Evolutionary conservation across 2,888 invertebrate species (phyloP).

Genomic region (Seira musarum): DNA sequence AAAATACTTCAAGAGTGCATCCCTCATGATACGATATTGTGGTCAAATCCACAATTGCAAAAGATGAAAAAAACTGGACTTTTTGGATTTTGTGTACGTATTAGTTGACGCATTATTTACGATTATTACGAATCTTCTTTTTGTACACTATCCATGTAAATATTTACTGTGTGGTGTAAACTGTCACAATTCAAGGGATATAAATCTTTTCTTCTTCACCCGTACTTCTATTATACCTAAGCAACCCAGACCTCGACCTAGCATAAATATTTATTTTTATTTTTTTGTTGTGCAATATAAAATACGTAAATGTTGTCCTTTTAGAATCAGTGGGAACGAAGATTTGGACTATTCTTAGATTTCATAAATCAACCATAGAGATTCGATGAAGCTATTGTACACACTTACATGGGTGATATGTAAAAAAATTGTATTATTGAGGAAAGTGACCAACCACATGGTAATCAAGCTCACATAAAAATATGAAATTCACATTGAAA

Average conservation of each 20-base stretch:
- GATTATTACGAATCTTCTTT: constrained; percentile 1
- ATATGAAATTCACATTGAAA: constrained; percentile 34
- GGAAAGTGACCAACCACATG: not conserved
- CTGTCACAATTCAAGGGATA: constrained; percentile 3
- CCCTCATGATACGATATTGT: not conserved
- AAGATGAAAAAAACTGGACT: not conserved
- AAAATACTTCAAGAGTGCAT: constrained; percentile 4
- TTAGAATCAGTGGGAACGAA: too few relatives aligned
- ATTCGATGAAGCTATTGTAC: too few relatives aligned
- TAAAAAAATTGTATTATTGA: too few relatives aligned
- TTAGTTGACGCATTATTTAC: not conserved
- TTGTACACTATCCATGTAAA: not conserved
- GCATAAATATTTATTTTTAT: too few relatives aligned
- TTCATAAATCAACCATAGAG: too few relatives aligned
- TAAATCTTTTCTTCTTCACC: not conserved
- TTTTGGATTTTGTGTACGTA: not conserved
- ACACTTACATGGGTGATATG: too few relatives aligned
- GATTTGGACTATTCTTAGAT: too few relatives aligned
- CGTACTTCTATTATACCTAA: not conserved
- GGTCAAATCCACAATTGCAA: not conserved
- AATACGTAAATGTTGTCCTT: too few relatives aligned
- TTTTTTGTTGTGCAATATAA: too few relatives aligned
- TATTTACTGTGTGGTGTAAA: constrained; percentile 12
- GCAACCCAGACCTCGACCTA: not conserved
- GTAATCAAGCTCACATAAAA: not conserved